Evolutionary conservation across 2,888 invertebrate genomes (phyloP).

Genomic region (Synergus itoensis): DNA sequence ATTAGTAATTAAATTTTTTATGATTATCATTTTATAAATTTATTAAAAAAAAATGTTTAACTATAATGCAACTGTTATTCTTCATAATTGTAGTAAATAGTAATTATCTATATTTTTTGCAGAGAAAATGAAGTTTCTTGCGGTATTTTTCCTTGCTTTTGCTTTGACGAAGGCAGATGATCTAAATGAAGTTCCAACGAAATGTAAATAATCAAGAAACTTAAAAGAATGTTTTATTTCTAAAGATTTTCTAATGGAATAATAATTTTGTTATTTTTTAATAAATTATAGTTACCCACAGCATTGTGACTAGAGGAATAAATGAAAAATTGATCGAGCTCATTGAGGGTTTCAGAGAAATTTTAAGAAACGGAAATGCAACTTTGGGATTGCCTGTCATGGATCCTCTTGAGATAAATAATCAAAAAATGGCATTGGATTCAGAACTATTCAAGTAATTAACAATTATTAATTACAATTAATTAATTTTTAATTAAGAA

Average conservation of each 20-base stretch:
- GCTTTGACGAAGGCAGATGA: neutral
- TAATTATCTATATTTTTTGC: neutral
- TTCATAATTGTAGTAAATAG: neutral
- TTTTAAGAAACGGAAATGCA: slow-evolving; percentile 55
- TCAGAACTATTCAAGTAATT: slow-evolving; percentile 48
- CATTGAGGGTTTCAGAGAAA: slow-evolving; percentile 54
- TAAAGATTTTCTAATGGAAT: neutral
- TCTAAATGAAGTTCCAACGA: neutral
- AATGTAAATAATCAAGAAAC: neutral
- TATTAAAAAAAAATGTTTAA: neutral
- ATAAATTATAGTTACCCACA: neutral
- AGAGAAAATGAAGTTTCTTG: neutral
- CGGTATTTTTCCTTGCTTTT: neutral
- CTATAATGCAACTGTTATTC: too few relatives aligned
- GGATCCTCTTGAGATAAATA: slow-evolving; percentile 58
- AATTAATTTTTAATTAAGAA: neutral
- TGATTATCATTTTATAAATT: neutral
- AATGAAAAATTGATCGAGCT: slow-evolving; percentile 44
- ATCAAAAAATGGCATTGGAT: slow-evolving; percentile 42
- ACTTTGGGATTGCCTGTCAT: slow-evolving; percentile 60
- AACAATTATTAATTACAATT: neutral
- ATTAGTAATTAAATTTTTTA: neutral
- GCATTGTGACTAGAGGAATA: slow-evolving; percentile 10
- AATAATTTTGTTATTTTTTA: neutral
- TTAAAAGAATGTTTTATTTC: neutral